A percentile compares a stretch with the other conserved stretches of the same genome.
Conservation (phyloP, 2,113 vertebrate genomes). For the Platanista minor region DNA sequence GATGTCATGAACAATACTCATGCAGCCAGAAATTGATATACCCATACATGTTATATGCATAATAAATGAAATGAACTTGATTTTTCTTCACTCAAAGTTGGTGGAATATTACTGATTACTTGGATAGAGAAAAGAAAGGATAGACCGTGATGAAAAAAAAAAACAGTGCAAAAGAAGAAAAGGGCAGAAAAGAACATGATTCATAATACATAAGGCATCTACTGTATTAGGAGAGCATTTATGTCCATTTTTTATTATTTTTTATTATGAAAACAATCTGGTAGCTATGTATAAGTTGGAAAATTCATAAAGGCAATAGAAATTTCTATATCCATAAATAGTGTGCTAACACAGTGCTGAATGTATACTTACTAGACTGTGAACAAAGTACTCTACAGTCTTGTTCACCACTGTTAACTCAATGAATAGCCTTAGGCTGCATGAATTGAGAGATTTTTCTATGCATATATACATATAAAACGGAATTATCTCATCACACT, state of each 20-base stretch:
- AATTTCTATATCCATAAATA: background rate
- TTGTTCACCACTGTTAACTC: background rate
- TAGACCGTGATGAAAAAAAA: background rate
- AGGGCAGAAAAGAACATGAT: background rate
- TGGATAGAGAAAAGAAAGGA: background rate
- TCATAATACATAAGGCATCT: background rate
- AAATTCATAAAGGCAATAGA: background rate
- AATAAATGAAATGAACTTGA: slow-evolving; percentile 4
- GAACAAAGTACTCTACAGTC: background rate
- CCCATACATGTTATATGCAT: background rate
- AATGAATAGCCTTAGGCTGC: background rate
- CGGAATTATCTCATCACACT: background rate
- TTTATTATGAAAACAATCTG: background rate
- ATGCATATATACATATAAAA: background rate
- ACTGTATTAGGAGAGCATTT: background rate
- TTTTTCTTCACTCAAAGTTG: background rate
- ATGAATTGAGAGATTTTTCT: background rate
- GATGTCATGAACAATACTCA: background rate
- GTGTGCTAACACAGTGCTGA: background rate
- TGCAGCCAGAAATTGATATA: background rate
- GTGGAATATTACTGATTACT: background rate
- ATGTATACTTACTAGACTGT: background rate
- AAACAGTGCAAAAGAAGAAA: background rate
- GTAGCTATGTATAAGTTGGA: slow-evolving; percentile 8
- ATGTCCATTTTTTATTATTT: background rate